Percentiles rank a stretch among this genome's conserved stretches.
Conservation (phyloP, 2,797 vertebrate species). For the Crax fasciolata region DNA sequence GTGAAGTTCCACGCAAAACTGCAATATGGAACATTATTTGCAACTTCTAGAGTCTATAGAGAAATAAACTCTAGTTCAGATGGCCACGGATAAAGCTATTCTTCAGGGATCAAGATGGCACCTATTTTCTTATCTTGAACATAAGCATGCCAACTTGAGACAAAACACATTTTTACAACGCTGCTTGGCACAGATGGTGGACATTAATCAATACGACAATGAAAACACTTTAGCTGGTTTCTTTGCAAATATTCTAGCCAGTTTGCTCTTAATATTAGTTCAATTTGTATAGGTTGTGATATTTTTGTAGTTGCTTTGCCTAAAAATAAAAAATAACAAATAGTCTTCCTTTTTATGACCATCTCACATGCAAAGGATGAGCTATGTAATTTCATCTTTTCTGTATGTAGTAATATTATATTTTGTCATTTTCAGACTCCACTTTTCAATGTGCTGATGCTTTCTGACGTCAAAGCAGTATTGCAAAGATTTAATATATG, state of each 20-base stretch:
- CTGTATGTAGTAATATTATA: not conserved
- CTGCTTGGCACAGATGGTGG: not conserved
- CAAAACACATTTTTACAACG: constrained; percentile 13
- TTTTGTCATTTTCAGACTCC: not conserved
- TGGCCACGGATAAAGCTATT: not conserved
- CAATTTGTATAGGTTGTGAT: not conserved
- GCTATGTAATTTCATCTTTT: not conserved
- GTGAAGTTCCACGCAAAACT: not conserved
- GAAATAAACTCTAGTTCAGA: not conserved
- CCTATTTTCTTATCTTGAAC: not conserved
- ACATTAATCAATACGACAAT: not conserved
- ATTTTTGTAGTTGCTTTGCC: not conserved
- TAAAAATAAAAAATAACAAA: not conserved
- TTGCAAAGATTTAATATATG: not conserved
- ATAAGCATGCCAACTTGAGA: not conserved
- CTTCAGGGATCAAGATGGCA: not conserved
- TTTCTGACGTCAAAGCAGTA: constrained; percentile 43
- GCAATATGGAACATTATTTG: not conserved
- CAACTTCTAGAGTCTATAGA: not conserved
- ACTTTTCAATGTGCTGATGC: not conserved
- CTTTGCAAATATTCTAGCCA: not conserved
- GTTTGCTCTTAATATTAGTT: not conserved
- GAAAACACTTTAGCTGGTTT: not conserved
- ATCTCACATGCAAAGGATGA: not conserved
- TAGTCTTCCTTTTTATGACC: not conserved